Evolutionary conservation across 1,140 invertebrate genomes (phyloP), one percentile per base, ranked within the genome.

Genomic region (Drosophila seguyi): DNA sequence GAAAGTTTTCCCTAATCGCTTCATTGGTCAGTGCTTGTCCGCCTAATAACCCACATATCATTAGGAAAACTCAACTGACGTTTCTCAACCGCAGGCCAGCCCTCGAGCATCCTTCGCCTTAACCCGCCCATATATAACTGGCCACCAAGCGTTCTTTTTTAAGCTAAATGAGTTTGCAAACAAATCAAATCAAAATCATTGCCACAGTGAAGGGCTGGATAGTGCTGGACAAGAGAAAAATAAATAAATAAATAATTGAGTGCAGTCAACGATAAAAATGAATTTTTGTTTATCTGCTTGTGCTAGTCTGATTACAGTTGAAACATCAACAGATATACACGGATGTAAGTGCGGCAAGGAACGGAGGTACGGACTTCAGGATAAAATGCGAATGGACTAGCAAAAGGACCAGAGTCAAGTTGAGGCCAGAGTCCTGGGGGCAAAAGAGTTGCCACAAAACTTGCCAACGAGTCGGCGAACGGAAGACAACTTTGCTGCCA

Each of bases 181-280:
- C 59, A 62, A 69, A 84, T 80, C 73, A 67, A 85, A 85, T 78
- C 50, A 75, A 41, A 69, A 50, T 48, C 65, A 65, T 55, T 56
- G 44, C 42, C 80, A 71, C 69, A 55, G 45, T 63, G 45, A 27
- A 61, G 27, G 48, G 25, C 56, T 39, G 42, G 58, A 31, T 39
- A 47, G 25, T 48, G 16, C 45, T 5, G 31, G 36, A 44, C 50
- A 59, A 63, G 52, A 44, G 44, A 48, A 52, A 82, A 81, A 79
- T 65, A 79, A 86, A 79, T 79, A 88, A 79, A 84, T 81, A 81
- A 81, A 65, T 90, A 88, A 88, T 90, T 75, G 85, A 90, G 85
- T 88, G 77, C 85, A 88, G 74, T 85, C 74, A 90, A 88, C 85
- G 88, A 88, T 88, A 90, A 88, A 88, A 90, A 80, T 79, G 85